These are phyloP conservation scores for Machimus rusticus DNA, from an alignment of 2,888 invertebrate species.

Conservation along the genomic window DNA sequence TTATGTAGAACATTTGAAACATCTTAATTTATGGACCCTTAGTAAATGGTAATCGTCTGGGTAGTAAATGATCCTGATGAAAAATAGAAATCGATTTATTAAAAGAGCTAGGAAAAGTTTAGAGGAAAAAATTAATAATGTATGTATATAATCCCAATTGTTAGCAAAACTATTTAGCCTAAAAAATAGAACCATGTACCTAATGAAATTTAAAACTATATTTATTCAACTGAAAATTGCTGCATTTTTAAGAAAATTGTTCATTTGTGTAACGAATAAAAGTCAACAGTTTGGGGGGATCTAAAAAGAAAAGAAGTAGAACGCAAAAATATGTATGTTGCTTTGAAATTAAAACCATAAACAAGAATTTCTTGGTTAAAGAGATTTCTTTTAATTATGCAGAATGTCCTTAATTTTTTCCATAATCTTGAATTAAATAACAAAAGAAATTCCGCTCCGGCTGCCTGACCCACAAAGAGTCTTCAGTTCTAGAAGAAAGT, in stretches of 20 bases:
- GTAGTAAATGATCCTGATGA: not conserved
- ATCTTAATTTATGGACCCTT: not conserved
- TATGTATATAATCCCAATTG: too few relatives aligned
- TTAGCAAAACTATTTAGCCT: too few relatives aligned
- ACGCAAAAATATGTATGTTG: not conserved
- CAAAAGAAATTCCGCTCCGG: not conserved
- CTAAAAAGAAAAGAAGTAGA: not conserved
- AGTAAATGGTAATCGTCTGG: not conserved
- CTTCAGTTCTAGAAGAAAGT: not conserved
- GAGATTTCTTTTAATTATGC: not conserved
- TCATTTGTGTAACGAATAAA: not conserved
- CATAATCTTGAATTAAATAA: not conserved
- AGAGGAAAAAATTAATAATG: too few relatives aligned
- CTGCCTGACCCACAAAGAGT: not conserved
- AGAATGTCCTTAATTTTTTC: not conserved
- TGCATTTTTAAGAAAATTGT: too few relatives aligned
- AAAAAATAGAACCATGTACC: too few relatives aligned
- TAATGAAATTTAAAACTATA: too few relatives aligned
- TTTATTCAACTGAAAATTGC: too few relatives aligned
- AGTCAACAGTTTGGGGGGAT: not conserved
- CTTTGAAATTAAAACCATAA: not conserved
- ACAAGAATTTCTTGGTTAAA: not conserved
- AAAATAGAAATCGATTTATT: not conserved
- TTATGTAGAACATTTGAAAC: not conserved
- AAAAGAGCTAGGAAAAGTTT: too few relatives aligned